Percentiles rank a stretch among this genome's conserved stretches.
Evolutionary conservation across 1,140 invertebrate genomes (phyloP).

Genomic region (Drosophila erecta): DNA sequence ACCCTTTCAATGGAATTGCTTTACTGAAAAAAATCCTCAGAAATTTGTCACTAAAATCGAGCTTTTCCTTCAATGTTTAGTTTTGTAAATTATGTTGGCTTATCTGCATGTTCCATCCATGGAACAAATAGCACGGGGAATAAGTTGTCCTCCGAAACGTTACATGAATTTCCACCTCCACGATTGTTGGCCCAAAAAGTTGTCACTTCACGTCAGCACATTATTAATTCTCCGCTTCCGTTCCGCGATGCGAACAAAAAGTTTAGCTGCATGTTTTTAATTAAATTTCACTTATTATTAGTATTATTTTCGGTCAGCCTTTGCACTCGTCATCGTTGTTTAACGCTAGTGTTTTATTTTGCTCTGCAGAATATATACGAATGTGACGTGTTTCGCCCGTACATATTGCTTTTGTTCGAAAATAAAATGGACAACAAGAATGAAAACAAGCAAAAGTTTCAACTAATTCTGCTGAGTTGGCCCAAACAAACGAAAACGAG

Average conservation of each 20-base stretch:
- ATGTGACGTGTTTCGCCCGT: constrained; percentile 51
- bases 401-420: constrained; percentile 34
- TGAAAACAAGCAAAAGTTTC: constrained; percentile 45
- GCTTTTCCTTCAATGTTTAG: neutral
- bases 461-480: constrained; percentile 25
- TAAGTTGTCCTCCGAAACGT: constrained; percentile 7
- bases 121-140: neutral
- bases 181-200: constrained; percentile 17
- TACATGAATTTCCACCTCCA: neutral
- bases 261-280: constrained; percentile 42
- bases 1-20: neutral
- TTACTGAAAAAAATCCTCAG: neutral
- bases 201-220: constrained; percentile 27
- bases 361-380: constrained; percentile 25
- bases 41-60: neutral
- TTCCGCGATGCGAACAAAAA: constrained; percentile 17
- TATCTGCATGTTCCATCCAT: neutral
- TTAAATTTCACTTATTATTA: constrained; percentile 55
- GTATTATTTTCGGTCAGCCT: constrained; percentile 33
- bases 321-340: constrained; percentile 24
- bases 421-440: constrained; percentile 39
- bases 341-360: constrained; percentile 15
- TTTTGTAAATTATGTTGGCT: neutral
- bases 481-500: constrained; percentile 19
- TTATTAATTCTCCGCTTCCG: constrained; percentile 40